These are phyloP conservation scores for Drosophila pandora DNA, from an alignment of 1,140 invertebrate genomes.

Conservation along the genomic window DNA sequence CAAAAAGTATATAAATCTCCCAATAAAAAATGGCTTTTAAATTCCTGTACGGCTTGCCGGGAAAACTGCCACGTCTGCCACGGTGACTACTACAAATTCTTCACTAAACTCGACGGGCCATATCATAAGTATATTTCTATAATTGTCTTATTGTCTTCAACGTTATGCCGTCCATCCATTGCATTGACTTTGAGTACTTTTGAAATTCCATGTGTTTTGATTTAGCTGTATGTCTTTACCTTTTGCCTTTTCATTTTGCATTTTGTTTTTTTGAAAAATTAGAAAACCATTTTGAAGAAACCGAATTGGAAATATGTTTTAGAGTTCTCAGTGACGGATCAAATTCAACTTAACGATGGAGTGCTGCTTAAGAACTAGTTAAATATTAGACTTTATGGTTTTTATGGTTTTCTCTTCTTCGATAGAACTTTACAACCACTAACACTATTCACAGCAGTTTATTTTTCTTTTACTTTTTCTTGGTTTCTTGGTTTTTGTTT, in stretches of 20 bases:
- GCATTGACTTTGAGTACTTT: slow-evolving; percentile 50
- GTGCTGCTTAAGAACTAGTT: slow-evolving; percentile 72
- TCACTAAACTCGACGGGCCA: slow-evolving; percentile 47
- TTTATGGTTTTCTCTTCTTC: slow-evolving; percentile 47
- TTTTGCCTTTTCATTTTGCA: slow-evolving; percentile 23
- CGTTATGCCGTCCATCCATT: slow-evolving; percentile 45
- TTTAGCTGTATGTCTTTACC: slow-evolving; percentile 47
- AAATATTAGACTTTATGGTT: slow-evolving; percentile 54
- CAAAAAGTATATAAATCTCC: slow-evolving; percentile 41
- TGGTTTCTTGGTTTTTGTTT: slow-evolving; percentile 14
- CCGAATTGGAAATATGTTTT: slow-evolving; percentile 50
- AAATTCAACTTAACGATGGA: slow-evolving; percentile 44
- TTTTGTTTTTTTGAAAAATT: slow-evolving; percentile 17
- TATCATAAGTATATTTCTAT: slow-evolving; percentile 61
- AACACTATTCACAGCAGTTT: slow-evolving; percentile 82
- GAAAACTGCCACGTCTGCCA: slow-evolving; percentile 11
- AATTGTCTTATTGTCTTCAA: slow-evolving; percentile 76
- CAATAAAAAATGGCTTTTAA: slow-evolving; percentile 30
- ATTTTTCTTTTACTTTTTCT: slow-evolving; percentile 35
- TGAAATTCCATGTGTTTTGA: slow-evolving; percentile 58
- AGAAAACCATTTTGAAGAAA: slow-evolving; percentile 51
- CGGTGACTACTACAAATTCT: slow-evolving; percentile 35
- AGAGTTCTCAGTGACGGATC: slow-evolving; percentile 1
- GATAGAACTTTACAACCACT: slow-evolving; percentile 81
- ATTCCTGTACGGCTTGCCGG: slow-evolving; percentile 27